Evolutionary conservation across 2,888 invertebrate genomes (phyloP).

Genomic region (Synergus japonicus): DNA sequence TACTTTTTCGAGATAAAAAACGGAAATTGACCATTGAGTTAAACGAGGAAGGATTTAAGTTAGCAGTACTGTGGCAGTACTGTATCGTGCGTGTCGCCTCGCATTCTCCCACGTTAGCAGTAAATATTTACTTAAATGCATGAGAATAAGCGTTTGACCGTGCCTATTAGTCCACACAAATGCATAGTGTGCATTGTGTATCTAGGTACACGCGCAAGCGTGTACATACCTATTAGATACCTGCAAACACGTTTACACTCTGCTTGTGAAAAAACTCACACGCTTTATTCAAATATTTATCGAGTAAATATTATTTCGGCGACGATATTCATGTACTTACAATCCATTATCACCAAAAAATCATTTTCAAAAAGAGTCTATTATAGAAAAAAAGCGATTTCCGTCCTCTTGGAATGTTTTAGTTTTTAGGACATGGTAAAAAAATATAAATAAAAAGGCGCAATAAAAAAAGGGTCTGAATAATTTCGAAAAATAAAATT

Average conservation of each 20-base stretch:
- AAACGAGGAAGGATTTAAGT: constrained; percentile 15
- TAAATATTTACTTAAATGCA: constrained; percentile 49
- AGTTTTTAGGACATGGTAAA: no score
- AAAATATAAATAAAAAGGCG: no score
- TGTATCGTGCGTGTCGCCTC: constrained; percentile 30
- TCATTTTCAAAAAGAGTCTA: not conserved
- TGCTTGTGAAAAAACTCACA: constrained; percentile 23
- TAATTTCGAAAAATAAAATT: no score
- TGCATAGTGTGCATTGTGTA: constrained; percentile 21
- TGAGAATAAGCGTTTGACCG: constrained; percentile 37
- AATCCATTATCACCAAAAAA: not conserved
- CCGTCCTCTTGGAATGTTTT: not conserved
- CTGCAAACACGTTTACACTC: constrained; percentile 20
- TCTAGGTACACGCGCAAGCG: constrained; percentile 25
- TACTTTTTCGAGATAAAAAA: constrained; percentile 15
- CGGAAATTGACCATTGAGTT: constrained; percentile 26
- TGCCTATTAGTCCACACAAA: constrained; percentile 24
- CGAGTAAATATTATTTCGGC: constrained; percentile 27
- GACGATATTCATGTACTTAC: constrained; percentile 1
- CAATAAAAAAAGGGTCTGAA: no score
- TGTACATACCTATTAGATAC: constrained; percentile 37
- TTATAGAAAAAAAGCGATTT: not conserved
- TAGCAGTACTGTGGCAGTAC: constrained; percentile 17
- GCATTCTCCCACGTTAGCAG: constrained; percentile 53
- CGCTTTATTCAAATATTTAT: constrained; percentile 23